Evolutionary conservation across 2,113 vertebrate genomes (phyloP).

Genomic region (Blennius ocellaris): DNA sequence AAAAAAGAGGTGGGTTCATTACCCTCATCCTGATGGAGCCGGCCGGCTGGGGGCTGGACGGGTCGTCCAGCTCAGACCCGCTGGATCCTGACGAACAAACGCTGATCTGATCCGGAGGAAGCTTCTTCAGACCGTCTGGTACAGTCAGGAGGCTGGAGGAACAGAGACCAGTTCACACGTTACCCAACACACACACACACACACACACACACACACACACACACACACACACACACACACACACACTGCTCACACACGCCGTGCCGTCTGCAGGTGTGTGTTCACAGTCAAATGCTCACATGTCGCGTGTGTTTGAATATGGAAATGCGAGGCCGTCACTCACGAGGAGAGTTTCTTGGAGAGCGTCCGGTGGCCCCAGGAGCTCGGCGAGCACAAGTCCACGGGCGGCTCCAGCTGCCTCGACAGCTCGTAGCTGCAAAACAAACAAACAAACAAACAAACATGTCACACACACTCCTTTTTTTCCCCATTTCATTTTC

Average conservation of each 20-base stretch:
- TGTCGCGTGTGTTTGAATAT: constrained; percentile 14
- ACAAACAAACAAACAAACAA: no score
- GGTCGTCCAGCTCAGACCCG: constrained; percentile 83
- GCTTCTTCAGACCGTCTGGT: constrained; percentile 71
- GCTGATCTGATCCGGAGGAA: constrained; percentile 80
- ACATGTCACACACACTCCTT: no score
- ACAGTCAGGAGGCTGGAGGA: constrained; percentile 71
- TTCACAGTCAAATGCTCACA: neutral
- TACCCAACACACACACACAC: no score
- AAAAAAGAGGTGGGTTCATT: no score
- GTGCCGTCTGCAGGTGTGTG: neutral
- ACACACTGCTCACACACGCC: no score
- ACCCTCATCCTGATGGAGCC: constrained; percentile 75
- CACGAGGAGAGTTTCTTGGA: constrained; percentile 89
- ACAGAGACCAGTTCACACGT: no score
- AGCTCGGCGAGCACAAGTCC: constrained; percentile 85
- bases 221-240: no score
- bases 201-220: no score
- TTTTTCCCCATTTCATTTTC: no score
- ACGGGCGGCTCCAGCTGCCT: constrained; percentile 86
- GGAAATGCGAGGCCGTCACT: constrained; percentile 58
- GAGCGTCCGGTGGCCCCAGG: constrained; percentile 82
- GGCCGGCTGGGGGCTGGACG: constrained; percentile 58
- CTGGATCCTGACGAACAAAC: constrained; percentile 83
- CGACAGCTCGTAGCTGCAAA: constrained; percentile 87